Evolutionary conservation across 2,797 vertebrate species (phyloP), one percentile per base, ranked within the genome.

Genomic region (Chaenodraco wilsoni): DNA sequence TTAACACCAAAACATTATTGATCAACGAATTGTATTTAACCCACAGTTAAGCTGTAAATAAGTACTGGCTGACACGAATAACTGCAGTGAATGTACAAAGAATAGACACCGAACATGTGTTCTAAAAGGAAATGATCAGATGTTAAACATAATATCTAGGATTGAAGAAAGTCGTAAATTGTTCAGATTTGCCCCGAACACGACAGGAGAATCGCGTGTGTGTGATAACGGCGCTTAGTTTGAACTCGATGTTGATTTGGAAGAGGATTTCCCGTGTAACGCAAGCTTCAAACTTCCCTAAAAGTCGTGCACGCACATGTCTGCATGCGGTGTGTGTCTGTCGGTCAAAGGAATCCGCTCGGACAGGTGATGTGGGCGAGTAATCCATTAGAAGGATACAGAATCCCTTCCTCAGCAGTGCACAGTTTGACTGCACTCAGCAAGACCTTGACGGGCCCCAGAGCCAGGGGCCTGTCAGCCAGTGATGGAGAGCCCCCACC

Each of bases 401-500:
- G 86, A 93, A 94, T 92, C 88, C 89, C 91, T 92, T 88, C 89
- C 90, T 90, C 92, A 93, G 90, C 91, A 90, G 84, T 64, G 88
- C 90, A 87, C 89, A 88, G 91, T 93, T 84, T 92, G 91, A 92
- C 83, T 65, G 79, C 84, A 51, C 89, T 88, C 90, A 82, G 90
- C 84, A 85, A 89, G 91, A 92, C 88, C 92, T 88, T 87, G 92
- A 90, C 80, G 71, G 84, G 91, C 91, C 89, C 88, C 89, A 89
- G 88, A 92, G 91, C 87, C 87, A 87, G 75, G 92, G 93, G 88
- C 91, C 89, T 95, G 94, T 94, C 94, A 95, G 86, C 92, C 89
- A 82, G 94, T 95, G 94, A 95, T 95, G 93, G 91, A 95, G 90
- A 91, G 91, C 81, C 91, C 93, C 86, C 93, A 92, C 93, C 92